Evolutionary conservation across 2,113 vertebrate species (phyloP).

Genomic region (Nettapus auritus): DNA sequence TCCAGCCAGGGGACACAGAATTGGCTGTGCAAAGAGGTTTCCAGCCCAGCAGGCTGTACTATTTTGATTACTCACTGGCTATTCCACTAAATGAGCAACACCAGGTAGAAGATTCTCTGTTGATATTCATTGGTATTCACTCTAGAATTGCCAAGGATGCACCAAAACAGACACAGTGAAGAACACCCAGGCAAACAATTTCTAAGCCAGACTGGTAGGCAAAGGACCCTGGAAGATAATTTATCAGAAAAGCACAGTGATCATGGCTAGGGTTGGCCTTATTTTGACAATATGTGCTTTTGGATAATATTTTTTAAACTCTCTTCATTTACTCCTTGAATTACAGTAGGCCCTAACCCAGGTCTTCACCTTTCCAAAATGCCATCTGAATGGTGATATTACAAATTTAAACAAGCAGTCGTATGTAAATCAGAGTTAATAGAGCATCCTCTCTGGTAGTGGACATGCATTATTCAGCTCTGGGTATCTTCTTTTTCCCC

Average conservation of each 20-base stretch:
- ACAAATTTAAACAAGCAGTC: constrained; percentile 55
- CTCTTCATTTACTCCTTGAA: background rate
- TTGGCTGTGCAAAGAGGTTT: background rate
- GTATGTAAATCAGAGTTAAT: constrained; percentile 66
- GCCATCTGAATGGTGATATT: constrained; percentile 1
- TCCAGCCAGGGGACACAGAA: background rate
- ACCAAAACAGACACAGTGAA: background rate
- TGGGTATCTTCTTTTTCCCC: constrained; percentile 53
- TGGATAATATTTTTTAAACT: constrained; percentile 26
- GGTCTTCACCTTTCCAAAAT: constrained; percentile 37
- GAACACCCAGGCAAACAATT: background rate
- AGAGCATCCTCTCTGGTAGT: constrained; percentile 51
- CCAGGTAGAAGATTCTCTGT: background rate
- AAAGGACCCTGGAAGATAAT: background rate
- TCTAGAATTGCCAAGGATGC: background rate
- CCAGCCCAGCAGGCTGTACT: background rate
- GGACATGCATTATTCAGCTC: constrained; percentile 58
- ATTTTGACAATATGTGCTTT: constrained; percentile 1
- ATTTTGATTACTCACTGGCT: background rate
- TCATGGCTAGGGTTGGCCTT: background rate
- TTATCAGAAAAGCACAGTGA: background rate
- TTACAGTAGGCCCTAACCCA: background rate
- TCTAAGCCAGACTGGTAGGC: background rate
- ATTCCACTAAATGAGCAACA: background rate
- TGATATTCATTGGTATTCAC: background rate